A percentile compares a stretch with the other conserved stretches of the same genome.
Conservation (phyloP, 1,140 invertebrate genomes). For the Bemisia tabaci region DNA sequence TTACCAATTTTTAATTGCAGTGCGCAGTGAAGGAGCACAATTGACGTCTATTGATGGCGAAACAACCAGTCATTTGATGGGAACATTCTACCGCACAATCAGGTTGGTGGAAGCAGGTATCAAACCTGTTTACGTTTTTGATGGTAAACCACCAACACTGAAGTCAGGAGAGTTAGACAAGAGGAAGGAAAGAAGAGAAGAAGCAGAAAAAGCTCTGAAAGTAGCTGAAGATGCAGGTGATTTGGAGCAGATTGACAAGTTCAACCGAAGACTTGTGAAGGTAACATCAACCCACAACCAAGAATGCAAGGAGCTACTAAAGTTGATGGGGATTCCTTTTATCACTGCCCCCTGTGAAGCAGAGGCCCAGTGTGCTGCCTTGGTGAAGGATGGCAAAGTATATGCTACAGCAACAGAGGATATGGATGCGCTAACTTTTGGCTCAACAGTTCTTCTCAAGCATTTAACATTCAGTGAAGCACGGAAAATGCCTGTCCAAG, state of each 20-base stretch:
- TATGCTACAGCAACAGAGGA: conserved; percentile 96
- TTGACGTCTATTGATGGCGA: conserved; percentile 87
- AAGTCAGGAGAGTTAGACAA: conserved; percentile 87
- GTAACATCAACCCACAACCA: conserved; percentile 83
- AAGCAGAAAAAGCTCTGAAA: conserved; percentile 83
- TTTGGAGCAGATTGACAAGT: conserved; percentile 83
- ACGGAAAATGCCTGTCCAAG: conserved; percentile 92
- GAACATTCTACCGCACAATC: conserved; percentile 95
- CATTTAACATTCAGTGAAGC: conserved; percentile 95
- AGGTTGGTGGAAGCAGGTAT: conserved; percentile 94
- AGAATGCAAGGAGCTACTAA: conserved; percentile 79
- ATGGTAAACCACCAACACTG: conserved; percentile 89
- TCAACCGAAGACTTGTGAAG: conserved; percentile 84
- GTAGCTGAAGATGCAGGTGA: conserved; percentile 89
- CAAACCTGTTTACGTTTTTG: conserved; percentile 98
- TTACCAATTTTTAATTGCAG: conserved; percentile 98
- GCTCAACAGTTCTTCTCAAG: conserved; percentile 70
- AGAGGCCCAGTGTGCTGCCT: conserved; percentile 93
- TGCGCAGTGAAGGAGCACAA: conserved; percentile 83
- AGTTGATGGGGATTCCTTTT: conserved; percentile 91
- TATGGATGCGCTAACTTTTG: conserved; percentile 99
- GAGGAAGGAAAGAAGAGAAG: conserved; percentile 74
- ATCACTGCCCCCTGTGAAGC: conserved; percentile 96
- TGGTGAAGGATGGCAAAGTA: conserved; percentile 87
- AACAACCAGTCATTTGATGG: conserved; percentile 94